phyloP scores from a whole-genome alignment of 2,888 invertebrate genomes.

The Eilema depressum region DNA sequence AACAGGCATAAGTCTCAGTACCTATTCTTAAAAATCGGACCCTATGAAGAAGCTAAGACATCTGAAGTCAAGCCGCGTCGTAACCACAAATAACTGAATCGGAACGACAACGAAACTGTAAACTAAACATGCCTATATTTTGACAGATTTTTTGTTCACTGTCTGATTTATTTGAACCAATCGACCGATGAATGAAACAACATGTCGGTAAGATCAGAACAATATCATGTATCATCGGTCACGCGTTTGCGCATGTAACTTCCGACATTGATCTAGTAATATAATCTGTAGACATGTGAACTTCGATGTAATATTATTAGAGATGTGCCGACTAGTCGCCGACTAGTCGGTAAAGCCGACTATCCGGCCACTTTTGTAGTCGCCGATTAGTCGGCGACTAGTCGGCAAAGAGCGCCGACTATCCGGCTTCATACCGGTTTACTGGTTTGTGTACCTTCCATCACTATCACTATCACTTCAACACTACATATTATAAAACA shows the following conservation, averaged over 20 bases:
- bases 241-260: slow-evolving; percentile 67
- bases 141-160: slow-evolving; percentile 1
- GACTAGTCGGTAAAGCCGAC: no score
- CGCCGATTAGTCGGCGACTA: no score
- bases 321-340: no score
- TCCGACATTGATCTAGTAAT: slow-evolving; percentile 69
- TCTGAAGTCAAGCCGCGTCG: not conserved
- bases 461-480: no score
- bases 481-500: no score
- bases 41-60: no score
- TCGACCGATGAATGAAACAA: not conserved
- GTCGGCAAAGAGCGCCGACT: no score
- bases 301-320: slow-evolving; percentile 9
- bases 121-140: not conserved
- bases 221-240: slow-evolving; percentile 50
- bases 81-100: not conserved
- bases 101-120: not conserved
- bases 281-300: slow-evolving; percentile 57
- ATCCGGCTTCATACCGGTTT: no score
- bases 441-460: no score
- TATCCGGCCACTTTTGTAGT: no score
- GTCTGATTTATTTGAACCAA: slow-evolving; percentile 3
- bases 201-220: not conserved
- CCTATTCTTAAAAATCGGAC: no score
- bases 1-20: no score